A percentile compares a stretch with the other conserved stretches of the same genome.
Conservation (phyloP, 2,888 invertebrate species). For the Cerastis rubricosa region DNA sequence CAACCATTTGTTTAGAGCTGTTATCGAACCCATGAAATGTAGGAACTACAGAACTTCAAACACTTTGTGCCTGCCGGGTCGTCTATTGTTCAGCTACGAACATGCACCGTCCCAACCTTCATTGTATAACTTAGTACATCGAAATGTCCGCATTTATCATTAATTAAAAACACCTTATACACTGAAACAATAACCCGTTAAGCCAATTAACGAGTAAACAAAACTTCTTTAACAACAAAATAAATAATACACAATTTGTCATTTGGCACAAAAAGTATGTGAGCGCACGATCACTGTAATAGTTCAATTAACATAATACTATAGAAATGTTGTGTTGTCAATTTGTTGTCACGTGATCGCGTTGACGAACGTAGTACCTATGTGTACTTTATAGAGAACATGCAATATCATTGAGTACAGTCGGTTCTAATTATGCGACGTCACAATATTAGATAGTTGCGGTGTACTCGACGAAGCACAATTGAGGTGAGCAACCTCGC, state of each 20-base stretch:
- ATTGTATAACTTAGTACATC: slow-evolving; percentile 43
- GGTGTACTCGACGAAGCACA: slow-evolving; percentile 66
- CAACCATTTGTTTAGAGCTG: slow-evolving; percentile 28
- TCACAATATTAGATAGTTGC: slow-evolving; percentile 81
- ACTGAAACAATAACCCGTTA: slow-evolving; percentile 61
- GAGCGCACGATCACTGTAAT: slow-evolving; percentile 42
- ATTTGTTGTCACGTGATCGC: slow-evolving; percentile 58
- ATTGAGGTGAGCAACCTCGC: slow-evolving; percentile 87
- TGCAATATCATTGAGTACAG: slow-evolving; percentile 68
- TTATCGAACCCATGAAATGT: slow-evolving; percentile 35
- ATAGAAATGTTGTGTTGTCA: slow-evolving; percentile 58
- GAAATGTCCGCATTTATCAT: slow-evolving; percentile 45
- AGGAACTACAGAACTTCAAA: slow-evolving; percentile 41
- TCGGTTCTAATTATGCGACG: slow-evolving; percentile 84
- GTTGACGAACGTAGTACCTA: slow-evolving; percentile 37
- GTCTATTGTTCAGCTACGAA: slow-evolving; percentile 48
- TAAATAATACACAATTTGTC: slow-evolving; percentile 60
- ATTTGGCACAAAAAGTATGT: slow-evolving; percentile 56
- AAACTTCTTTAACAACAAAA: slow-evolving; percentile 44
- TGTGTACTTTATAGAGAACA: slow-evolving; percentile 51
- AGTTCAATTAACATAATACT: slow-evolving; percentile 54
- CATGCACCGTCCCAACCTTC: slow-evolving; percentile 28
- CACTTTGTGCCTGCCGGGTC: slow-evolving; percentile 36
- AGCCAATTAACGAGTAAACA: slow-evolving; percentile 40
- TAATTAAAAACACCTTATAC: slow-evolving; percentile 59